Conservation (phyloP, 2,113 vertebrate genomes). For the Tiliqua scincoides region DNA sequence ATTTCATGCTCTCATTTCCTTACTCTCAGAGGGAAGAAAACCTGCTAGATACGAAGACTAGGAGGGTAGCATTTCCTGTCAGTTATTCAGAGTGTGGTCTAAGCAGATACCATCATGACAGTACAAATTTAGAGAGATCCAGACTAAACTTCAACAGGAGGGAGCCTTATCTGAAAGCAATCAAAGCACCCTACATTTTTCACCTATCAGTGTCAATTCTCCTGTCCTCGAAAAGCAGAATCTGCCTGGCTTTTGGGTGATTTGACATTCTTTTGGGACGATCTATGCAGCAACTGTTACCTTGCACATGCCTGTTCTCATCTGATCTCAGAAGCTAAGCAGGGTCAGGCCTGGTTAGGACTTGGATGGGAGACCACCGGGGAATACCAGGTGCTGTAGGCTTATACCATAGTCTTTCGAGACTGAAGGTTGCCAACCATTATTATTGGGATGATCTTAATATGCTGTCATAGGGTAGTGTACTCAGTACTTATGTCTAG, state of each 20-base stretch:
- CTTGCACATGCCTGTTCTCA: too few relatives aligned
- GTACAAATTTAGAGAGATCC: conserved; percentile 27
- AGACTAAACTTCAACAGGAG: conserved; percentile 17
- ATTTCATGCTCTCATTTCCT: not conserved
- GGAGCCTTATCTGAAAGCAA: not conserved
- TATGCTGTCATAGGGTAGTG: not conserved
- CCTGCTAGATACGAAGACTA: not conserved
- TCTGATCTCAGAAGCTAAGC: too few relatives aligned
- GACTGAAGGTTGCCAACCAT: too few relatives aligned
- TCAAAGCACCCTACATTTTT: conserved; percentile 1
- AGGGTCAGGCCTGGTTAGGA: too few relatives aligned
- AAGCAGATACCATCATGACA: conserved; percentile 37
- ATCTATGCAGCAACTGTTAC: too few relatives aligned
- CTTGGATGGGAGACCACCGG: too few relatives aligned
- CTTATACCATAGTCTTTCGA: too few relatives aligned
- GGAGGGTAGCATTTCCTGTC: conserved; percentile 47
- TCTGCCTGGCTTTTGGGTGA: not conserved
- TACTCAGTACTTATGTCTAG: not conserved
- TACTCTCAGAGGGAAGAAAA: conserved; percentile 16
- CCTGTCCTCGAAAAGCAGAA: conserved; percentile 24
- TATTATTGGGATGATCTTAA: not conserved
- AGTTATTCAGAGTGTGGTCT: conserved; percentile 21
- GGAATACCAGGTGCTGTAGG: too few relatives aligned
- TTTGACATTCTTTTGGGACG: not conserved
- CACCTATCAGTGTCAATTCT: not conserved